Conservation (phyloP, 2,113 vertebrate species). For the Aleadryas rufinucha region DNA sequence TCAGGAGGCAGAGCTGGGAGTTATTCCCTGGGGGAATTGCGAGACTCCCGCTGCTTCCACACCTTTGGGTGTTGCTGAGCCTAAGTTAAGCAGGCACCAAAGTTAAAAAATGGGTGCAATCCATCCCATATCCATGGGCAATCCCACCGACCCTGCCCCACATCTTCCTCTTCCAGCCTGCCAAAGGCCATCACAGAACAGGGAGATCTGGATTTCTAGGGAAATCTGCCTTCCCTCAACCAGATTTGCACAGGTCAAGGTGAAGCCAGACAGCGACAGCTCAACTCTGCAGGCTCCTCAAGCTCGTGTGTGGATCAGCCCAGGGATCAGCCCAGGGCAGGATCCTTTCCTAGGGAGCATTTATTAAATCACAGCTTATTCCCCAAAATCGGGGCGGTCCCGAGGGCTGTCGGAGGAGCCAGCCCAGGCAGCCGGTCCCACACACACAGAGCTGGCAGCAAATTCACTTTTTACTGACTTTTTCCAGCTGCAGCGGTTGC, state of each 20-base stretch:
- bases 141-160: rapidly evolving
- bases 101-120: neutral
- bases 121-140: neutral
- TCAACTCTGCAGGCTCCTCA: neutral
- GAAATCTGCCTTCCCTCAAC: neutral
- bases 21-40: neutral
- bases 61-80: neutral
- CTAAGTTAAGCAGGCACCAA: neutral
- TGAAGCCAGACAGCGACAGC: neutral
- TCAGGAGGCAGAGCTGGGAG: neutral
- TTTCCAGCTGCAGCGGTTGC: neutral
- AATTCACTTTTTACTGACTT: neutral
- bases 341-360: neutral
- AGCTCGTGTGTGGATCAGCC: neutral
- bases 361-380: neutral
- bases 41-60: rapidly evolving
- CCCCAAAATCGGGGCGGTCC: rapidly evolving
- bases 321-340: neutral
- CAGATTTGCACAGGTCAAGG: neutral
- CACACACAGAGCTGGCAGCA: neutral
- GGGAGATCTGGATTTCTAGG: neutral
- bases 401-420: neutral
- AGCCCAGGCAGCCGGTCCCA: neutral
- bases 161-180: rapidly evolving
- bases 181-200: neutral